These are phyloP conservation scores for Penaeus indicus DNA, from an alignment of 1,140 invertebrate genomes.

Conservation along the genomic window DNA sequence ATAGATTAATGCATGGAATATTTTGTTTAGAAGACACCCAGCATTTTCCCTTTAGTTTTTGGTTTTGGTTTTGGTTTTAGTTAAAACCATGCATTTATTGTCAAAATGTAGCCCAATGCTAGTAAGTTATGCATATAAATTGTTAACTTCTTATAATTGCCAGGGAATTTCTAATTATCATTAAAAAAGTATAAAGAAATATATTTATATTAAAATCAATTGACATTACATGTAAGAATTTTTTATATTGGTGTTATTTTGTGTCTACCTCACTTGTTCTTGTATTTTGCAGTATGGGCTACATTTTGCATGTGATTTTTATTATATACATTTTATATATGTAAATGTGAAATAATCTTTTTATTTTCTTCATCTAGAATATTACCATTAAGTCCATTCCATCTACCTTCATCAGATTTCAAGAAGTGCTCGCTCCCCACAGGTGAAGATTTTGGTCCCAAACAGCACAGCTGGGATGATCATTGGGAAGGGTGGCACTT, in stretches of 20 bases:
- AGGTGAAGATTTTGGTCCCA: slow-evolving; percentile 97
- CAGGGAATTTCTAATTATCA: no score
- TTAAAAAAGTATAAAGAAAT: no score
- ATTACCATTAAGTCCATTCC: slow-evolving; percentile 57
- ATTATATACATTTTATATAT: not conserved
- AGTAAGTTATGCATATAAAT: no score
- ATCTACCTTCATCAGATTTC: slow-evolving; percentile 64
- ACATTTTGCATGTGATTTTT: not conserved
- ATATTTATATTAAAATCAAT: no score
- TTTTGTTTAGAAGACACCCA: not conserved
- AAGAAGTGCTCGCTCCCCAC: slow-evolving; percentile 64
- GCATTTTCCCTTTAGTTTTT: not conserved
- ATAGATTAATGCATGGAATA: not conserved
- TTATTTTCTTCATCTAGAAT: slow-evolving; percentile 46
- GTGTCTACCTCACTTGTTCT: not conserved
- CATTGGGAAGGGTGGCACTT: slow-evolving; percentile 97
- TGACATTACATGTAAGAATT: no score
- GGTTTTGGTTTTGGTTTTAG: not conserved
- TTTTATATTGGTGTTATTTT: no score
- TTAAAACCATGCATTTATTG: not conserved
- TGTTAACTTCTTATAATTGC: no score
- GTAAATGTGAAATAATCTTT: slow-evolving; percentile 32
- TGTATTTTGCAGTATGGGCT: not conserved
- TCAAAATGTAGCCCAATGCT: not conserved
- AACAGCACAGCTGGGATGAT: slow-evolving; percentile 99